Evolutionary conservation across 2,888 invertebrate species (phyloP).

Genomic region (Stegana nigrithorax): DNA sequence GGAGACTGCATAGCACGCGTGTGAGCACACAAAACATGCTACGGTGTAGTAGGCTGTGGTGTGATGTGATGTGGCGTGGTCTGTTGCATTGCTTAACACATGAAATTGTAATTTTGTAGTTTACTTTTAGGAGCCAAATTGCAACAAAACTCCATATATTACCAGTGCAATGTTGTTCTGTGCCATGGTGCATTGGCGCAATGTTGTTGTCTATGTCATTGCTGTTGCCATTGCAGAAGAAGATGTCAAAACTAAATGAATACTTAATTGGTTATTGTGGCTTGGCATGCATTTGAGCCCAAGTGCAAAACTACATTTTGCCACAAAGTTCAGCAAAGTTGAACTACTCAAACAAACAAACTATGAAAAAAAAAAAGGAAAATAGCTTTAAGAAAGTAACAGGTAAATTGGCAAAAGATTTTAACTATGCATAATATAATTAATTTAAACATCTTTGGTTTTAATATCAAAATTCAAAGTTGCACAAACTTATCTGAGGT

Average conservation of each 20-base stretch:
- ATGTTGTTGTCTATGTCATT: conserved; percentile 9
- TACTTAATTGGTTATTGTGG: conserved; percentile 53
- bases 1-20: not conserved
- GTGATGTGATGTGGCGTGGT: not conserved
- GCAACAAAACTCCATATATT: not conserved
- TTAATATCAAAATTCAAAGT: too few relatives aligned
- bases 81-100: conserved; percentile 35
- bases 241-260: conserved; percentile 55
- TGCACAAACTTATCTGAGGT: too few relatives aligned
- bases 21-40: not conserved
- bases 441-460: too few relatives aligned
- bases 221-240: conserved; percentile 25
- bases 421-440: too few relatives aligned
- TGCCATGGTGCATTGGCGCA: conserved; percentile 23
- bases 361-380: too few relatives aligned
- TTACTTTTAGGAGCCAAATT: conserved; percentile 28
- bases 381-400: too few relatives aligned
- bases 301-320: too few relatives aligned
- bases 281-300: conserved; percentile 36
- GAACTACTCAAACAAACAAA: too few relatives aligned
- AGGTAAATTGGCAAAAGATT: too few relatives aligned
- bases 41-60: not conserved
- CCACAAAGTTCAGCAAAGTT: too few relatives aligned
- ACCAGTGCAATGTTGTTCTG: conserved; percentile 8
- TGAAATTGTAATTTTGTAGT: conserved; percentile 50